A percentile compares a stretch with the other conserved stretches of the same genome.
Evolutionary conservation across 2,113 vertebrate genomes (phyloP).

Genomic region (Lagopus leucura): DNA sequence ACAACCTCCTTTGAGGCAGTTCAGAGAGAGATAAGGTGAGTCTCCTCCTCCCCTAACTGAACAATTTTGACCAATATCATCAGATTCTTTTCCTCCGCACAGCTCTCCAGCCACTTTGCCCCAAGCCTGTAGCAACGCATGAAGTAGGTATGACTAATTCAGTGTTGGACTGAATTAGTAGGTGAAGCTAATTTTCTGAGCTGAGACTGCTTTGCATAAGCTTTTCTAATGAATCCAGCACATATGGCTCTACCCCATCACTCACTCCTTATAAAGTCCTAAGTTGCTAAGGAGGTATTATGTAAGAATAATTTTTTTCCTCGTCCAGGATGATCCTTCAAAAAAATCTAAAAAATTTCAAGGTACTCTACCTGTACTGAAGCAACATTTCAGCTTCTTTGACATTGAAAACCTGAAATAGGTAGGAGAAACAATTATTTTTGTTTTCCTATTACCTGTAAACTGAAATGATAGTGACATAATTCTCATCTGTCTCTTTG

Average conservation of each 20-base stretch:
- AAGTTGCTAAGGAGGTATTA: neutral
- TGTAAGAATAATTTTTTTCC: rapidly evolving
- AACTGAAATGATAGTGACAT: neutral
- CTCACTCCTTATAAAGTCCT: neutral
- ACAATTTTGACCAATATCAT: too few relatives aligned
- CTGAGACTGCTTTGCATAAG: rapidly evolving
- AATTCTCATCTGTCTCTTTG: neutral
- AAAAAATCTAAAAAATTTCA: neutral
- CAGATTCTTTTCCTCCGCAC: too few relatives aligned
- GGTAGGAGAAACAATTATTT: neutral
- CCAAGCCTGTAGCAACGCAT: too few relatives aligned
- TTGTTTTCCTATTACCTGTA: neutral
- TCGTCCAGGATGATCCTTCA: neutral
- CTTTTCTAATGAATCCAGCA: neutral
- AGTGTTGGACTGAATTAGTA: rapidly evolving
- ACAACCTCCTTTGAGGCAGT: too few relatives aligned
- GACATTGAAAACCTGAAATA: neutral
- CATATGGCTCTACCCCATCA: rapidly evolving
- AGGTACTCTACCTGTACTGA: neutral
- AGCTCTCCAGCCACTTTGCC: too few relatives aligned
- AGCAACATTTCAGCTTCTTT: neutral
- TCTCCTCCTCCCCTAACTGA: too few relatives aligned
- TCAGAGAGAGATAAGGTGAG: too few relatives aligned
- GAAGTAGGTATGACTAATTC: too few relatives aligned
- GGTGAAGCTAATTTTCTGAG: neutral